These are phyloP conservation scores for Gila robusta DNA, from an alignment of 2,797 vertebrate genomes.

Conservation along the genomic window DNA sequence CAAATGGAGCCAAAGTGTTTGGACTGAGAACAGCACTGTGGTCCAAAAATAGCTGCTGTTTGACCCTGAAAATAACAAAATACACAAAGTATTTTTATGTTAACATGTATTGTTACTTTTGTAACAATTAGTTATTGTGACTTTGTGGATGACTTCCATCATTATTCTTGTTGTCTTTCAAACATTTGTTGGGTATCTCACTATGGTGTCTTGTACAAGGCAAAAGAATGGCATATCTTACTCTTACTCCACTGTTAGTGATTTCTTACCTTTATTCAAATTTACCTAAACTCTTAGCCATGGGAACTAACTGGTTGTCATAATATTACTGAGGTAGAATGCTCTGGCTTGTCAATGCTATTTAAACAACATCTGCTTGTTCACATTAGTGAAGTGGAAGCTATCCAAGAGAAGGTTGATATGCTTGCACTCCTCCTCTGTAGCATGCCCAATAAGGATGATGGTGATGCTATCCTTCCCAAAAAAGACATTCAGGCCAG, in stretches of 20 bases:
- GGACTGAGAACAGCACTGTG: conserved; percentile 77
- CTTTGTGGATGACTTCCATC: not conserved
- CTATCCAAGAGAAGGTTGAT: not conserved
- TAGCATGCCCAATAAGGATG: not conserved
- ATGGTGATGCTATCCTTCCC: not conserved
- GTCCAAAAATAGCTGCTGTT: conserved; percentile 80
- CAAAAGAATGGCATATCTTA: not conserved
- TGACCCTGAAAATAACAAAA: conserved; percentile 71
- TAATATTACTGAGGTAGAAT: not conserved
- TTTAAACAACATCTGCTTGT: not conserved
- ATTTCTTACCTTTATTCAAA: not conserved
- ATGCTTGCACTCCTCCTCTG: not conserved
- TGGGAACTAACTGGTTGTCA: not conserved
- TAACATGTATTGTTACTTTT: not conserved
- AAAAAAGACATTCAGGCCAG: not conserved
- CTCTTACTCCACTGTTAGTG: not conserved
- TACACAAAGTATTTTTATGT: not conserved
- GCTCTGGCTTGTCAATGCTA: not conserved
- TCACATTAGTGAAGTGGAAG: not conserved
- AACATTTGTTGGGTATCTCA: not conserved
- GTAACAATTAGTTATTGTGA: not conserved
- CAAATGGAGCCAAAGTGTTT: conserved; percentile 70
- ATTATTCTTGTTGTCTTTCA: not conserved
- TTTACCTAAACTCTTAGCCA: not conserved
- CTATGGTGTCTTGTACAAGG: not conserved